Evolutionary conservation across 2,113 vertebrate species (phyloP).

Genomic region (Oncorhynchus keta): DNA sequence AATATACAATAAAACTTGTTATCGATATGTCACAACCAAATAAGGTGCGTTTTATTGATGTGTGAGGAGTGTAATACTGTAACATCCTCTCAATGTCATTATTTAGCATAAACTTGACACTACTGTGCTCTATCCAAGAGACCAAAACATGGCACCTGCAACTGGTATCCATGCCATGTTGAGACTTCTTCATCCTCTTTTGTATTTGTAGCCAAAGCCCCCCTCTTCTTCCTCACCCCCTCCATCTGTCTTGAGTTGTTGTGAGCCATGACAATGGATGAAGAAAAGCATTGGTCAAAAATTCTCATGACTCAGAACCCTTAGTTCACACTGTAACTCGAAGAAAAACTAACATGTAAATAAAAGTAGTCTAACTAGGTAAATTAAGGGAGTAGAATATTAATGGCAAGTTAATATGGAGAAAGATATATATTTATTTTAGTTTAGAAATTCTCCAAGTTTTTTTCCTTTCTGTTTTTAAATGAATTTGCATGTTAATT

Average conservation of each 20-base stretch:
- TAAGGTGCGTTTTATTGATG: slow-evolving; percentile 43
- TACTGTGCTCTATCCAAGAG: slow-evolving; percentile 31
- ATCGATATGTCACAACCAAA: slow-evolving; percentile 56
- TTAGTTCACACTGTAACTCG: slow-evolving; percentile 46
- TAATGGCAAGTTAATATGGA: slow-evolving; percentile 50
- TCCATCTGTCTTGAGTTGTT: background rate
- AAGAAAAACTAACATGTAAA: slow-evolving; percentile 66
- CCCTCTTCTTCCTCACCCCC: background rate
- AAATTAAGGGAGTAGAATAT: slow-evolving; percentile 58
- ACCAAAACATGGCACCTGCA: slow-evolving; percentile 32
- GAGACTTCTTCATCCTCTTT: background rate
- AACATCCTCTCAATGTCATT: slow-evolving; percentile 9
- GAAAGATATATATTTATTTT: slow-evolving; percentile 72
- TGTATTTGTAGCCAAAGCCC: slow-evolving; percentile 41
- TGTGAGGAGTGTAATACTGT: slow-evolving; percentile 9
- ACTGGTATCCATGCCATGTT: slow-evolving; percentile 22
- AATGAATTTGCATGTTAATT: slow-evolving; percentile 68
- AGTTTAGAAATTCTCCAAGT: slow-evolving; percentile 46
- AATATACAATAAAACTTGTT: slow-evolving; percentile 35
- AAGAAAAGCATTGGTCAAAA: slow-evolving; percentile 14
- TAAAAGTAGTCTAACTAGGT: slow-evolving; percentile 55
- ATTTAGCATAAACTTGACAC: slow-evolving; percentile 19
- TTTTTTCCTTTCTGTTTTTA: slow-evolving; percentile 46
- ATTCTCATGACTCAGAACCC: slow-evolving; percentile 20
- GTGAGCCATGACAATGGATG: slow-evolving; percentile 26